Evolutionary conservation across 2,113 vertebrate species (phyloP), one percentile per base, ranked within the genome.

Genomic region (Carassius auratus): DNA sequence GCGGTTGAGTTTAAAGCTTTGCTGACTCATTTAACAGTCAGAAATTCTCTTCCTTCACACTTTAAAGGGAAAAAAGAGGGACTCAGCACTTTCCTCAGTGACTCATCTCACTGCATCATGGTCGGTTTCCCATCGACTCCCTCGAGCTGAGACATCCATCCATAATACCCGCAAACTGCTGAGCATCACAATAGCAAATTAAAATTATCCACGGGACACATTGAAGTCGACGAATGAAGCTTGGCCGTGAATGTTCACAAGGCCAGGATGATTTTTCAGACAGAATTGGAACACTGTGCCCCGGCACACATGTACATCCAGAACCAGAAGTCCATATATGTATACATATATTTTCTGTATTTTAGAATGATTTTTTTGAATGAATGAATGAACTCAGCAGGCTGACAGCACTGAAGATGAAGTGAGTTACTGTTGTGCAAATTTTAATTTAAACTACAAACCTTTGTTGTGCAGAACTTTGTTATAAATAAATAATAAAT

Each of bases 11-110:
- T 90, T 84, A 86, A 89, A 84, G 84, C 84, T 83, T 86, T 74
- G 83, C 84, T 88, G 83, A 86, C 76, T 90, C 88, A 86, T 85
- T 88, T 89, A 87, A 86, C 87, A 84, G 87, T 76, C 81, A 30
- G 69, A 82, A 78, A 86, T 84, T 86, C 59, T 79, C 57, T 36
- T 64, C 23, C 80, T 48, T 79, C 80, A 89, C 87, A 83, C 86
- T 84, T 77, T 85, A 84, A 73, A 85, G 76, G 62, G 21, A 4
- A 82, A 90, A 91, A 68, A 66, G 45, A 89, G 88, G 81, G 15
- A 88, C 89, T 93, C 93, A 94, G 93, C 92, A 89, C 81, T 92
- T 92, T 94, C 90, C 89, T 84, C 13, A 80, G 85, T 88, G 90
- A 90, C 90, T 93, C 92, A 93, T 91, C 89, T 76, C 61, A 38